phyloP scores from a whole-genome alignment of 2,888 invertebrate species.

The Meiosimyza platycephala region DNA sequence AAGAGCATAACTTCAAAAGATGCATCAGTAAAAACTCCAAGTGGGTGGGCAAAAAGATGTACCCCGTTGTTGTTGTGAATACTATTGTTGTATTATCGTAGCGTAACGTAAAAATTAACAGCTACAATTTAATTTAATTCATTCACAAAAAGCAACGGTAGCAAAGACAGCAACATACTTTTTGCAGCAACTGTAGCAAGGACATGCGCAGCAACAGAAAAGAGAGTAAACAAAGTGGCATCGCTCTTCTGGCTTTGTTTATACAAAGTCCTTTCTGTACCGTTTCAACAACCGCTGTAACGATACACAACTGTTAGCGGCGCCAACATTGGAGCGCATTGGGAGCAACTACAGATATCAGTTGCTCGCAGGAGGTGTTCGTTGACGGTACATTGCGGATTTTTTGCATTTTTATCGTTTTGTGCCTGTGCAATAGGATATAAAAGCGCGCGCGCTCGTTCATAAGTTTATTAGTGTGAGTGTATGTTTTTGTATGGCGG shows the following conservation, averaged over 20 bases:
- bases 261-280: background rate
- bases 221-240: background rate
- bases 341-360: conserved; percentile 44
- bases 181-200: conserved; percentile 33
- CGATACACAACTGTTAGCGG: conserved; percentile 12
- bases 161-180: conserved; percentile 11
- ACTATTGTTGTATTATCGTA: background rate
- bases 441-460: conserved; percentile 26
- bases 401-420: conserved; percentile 26
- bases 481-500: conserved; percentile 7
- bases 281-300: conserved; percentile 19
- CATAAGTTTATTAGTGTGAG: conserved; percentile 19
- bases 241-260: conserved; percentile 13
- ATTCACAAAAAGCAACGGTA: conserved; percentile 41
- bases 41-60: too few species aligned
- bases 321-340: background rate
- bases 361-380: conserved; percentile 49
- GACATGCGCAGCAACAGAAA: conserved; percentile 35
- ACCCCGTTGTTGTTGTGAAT: too few species aligned
- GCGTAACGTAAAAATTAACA: conserved; percentile 25
- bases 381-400: conserved; percentile 44
- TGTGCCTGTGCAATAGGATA: conserved; percentile 37
- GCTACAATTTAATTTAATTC: conserved; percentile 32
- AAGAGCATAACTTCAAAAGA: too few species aligned
- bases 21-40: too few species aligned